Evolutionary conservation across 2,888 invertebrate species (phyloP).

Genomic region (Dryobotodes eremita): DNA sequence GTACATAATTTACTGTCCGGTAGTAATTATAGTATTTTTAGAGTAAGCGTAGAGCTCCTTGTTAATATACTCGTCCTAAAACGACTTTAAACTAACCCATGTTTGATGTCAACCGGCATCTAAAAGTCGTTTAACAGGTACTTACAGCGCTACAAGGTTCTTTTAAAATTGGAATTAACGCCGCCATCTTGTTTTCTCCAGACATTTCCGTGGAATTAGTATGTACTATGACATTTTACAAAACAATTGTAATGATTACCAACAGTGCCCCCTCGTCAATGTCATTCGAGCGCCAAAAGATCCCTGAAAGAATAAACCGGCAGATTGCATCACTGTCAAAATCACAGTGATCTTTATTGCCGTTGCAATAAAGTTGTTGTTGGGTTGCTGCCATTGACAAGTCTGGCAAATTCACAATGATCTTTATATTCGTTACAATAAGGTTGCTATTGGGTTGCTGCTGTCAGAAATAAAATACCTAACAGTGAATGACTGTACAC

Average conservation of each 20-base stretch:
- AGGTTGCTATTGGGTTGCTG: too few relatives aligned
- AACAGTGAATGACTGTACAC: background rate
- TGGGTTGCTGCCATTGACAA: too few relatives aligned
- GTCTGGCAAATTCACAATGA: too few relatives aligned
- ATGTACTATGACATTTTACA: background rate
- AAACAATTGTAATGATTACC: background rate
- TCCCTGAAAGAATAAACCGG: background rate
- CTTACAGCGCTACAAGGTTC: too few relatives aligned
- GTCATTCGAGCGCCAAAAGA: background rate
- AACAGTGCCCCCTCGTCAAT: background rate
- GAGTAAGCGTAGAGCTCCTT: background rate
- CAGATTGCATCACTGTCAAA: too few relatives aligned
- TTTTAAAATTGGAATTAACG: background rate
- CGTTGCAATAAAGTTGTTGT: too few relatives aligned
- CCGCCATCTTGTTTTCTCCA: background rate
- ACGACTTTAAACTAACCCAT: background rate
- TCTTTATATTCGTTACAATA: too few relatives aligned
- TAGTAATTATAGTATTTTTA: slow-evolving; percentile 14
- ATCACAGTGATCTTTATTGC: too few relatives aligned
- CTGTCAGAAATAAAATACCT: too few relatives aligned
- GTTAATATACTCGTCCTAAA: background rate
- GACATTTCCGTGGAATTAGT: background rate
- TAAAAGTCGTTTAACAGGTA: background rate
- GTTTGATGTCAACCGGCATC: background rate
- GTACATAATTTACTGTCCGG: slow-evolving; percentile 2